Percentiles rank a stretch among this genome's conserved stretches.
phyloP scores from a whole-genome alignment of 2,113 vertebrate genomes.

The Notothenia rossii region DNA sequence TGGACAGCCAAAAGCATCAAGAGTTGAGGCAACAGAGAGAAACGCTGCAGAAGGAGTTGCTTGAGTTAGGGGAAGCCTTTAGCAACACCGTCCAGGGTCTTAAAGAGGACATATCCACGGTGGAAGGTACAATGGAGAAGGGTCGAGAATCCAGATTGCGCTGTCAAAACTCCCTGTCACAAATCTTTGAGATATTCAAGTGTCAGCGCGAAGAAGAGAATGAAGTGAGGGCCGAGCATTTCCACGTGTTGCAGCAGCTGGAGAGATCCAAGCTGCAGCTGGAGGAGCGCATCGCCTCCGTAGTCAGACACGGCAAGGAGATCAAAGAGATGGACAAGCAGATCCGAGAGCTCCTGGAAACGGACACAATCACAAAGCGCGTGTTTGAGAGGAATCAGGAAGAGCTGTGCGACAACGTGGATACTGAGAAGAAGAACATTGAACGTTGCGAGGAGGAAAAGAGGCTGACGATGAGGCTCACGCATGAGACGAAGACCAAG shows the following conservation, averaged over 20 bases:
- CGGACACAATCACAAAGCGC: slow-evolving; percentile 25
- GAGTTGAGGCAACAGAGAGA: slow-evolving; percentile 38
- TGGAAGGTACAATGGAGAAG: slow-evolving; percentile 53
- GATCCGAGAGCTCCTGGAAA: slow-evolving; percentile 61
- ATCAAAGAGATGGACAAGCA: slow-evolving; percentile 70
- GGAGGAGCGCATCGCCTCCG: slow-evolving; percentile 56
- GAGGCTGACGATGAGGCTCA: slow-evolving; percentile 9
- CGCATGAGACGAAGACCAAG: slow-evolving; percentile 46
- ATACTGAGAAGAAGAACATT: slow-evolving; percentile 46
- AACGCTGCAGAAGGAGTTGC: slow-evolving; percentile 45
- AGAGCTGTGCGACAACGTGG: slow-evolving; percentile 49
- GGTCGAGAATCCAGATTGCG: neutral
- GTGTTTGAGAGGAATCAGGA: slow-evolving; percentile 52
- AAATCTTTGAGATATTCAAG: slow-evolving; percentile 49
- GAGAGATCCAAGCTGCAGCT: slow-evolving; percentile 60
- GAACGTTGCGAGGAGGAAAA: slow-evolving; percentile 53
- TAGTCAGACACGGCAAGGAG: slow-evolving; percentile 58
- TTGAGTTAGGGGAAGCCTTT: slow-evolving; percentile 34
- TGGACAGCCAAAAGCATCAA: slow-evolving; percentile 12
- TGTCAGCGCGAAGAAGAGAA: slow-evolving; percentile 58
- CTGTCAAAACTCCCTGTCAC: slow-evolving; percentile 20
- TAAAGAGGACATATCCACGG: slow-evolving; percentile 19
- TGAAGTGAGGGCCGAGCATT: slow-evolving; percentile 35
- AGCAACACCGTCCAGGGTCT: neutral
- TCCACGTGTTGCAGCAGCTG: slow-evolving; percentile 44